Base-by-base conservation (phyloP, 2,888 invertebrate species). In the Chrysotoxum bicinctum region DNA sequence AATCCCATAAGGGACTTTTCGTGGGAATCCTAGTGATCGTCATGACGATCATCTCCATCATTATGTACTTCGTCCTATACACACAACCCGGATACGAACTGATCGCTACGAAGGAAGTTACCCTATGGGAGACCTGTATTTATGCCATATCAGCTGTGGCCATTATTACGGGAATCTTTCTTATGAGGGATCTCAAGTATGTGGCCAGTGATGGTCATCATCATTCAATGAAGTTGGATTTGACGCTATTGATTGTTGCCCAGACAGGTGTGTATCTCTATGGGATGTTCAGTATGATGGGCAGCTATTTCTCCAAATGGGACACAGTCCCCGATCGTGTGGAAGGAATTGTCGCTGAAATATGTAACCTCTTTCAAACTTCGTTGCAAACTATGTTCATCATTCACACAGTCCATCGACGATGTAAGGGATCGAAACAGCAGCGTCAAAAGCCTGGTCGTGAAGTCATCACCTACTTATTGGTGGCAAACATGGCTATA, bases 251-350 rank as follows among this genome's bases (percentile, higher is more conserved):
- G 70, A 95, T 98, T 19, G 94, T 97, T 72, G 97, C 98, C 0
- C 97, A 98, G 91, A 95, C 96, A 0, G 98, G 98, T 21, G 96
- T 97, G 90, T 97, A 96, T 91, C 94, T 97, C 37, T 97, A 97
- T 91, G 96, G 96, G 88, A 95, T 97, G 93, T 97, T 98, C 91
- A 96, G 97, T 88, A 95, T 97, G 79, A 95, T 97, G 87, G 97
- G 92, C 19, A 92, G 92, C 69, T 91, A 91, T 81, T 91, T 92
- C 79, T 89, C 92, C 48, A 90, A 91, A 64, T 90, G 90, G 89
- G 91, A 91, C 52, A 91, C 91, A 1, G 89, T 91, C 4, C 90
- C 90, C 1, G 92, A 93, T 92, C 93, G 94, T 90, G 92, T 93
- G 19, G 94, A 93, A 19, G 95, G 94, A 54, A 93, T 97, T 77